These are phyloP conservation scores for Peromyscus californicus DNA, from an alignment of 2,113 vertebrate species.

Conservation along the genomic window DNA sequence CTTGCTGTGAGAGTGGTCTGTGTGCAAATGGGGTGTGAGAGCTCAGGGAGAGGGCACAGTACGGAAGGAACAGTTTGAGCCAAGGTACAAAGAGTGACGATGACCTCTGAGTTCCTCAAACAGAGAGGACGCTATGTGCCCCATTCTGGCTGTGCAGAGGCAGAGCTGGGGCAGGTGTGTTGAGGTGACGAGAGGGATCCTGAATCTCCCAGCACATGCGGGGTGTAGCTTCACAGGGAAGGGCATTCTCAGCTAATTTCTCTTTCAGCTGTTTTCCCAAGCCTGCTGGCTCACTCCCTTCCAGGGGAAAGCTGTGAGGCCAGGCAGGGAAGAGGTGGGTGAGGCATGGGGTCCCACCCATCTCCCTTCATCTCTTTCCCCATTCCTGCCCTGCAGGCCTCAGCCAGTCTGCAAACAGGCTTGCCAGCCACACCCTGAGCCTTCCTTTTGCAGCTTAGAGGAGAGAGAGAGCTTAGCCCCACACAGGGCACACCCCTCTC, in stretches of 20 bases:
- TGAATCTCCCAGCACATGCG: not conserved
- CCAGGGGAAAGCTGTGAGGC: not conserved
- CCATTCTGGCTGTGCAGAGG: not conserved
- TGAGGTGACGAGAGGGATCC: not conserved
- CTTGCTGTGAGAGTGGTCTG: not conserved
- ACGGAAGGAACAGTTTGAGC: not conserved
- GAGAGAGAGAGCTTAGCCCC: not conserved
- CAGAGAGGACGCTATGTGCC: not conserved
- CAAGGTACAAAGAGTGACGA: not conserved
- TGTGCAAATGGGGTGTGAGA: not conserved
- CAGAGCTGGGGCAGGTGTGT: not conserved
- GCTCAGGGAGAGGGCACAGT: not conserved
- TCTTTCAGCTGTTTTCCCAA: not conserved
- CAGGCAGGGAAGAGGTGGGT: not conserved
- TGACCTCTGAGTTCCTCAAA: not conserved
- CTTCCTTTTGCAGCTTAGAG: not conserved
- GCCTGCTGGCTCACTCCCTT: not conserved
- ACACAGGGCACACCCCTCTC: not conserved
- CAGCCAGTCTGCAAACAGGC: not conserved
- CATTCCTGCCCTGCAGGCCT: not conserved
- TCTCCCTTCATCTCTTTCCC: not conserved
- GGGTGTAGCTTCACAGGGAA: not conserved
- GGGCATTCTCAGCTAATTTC: not conserved
- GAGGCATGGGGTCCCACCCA: no score
- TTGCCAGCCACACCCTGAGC: slow-evolving; percentile 2